Evolutionary conservation across 2,113 vertebrate genomes (phyloP).

Genomic region (Collichthys lucidus): DNA sequence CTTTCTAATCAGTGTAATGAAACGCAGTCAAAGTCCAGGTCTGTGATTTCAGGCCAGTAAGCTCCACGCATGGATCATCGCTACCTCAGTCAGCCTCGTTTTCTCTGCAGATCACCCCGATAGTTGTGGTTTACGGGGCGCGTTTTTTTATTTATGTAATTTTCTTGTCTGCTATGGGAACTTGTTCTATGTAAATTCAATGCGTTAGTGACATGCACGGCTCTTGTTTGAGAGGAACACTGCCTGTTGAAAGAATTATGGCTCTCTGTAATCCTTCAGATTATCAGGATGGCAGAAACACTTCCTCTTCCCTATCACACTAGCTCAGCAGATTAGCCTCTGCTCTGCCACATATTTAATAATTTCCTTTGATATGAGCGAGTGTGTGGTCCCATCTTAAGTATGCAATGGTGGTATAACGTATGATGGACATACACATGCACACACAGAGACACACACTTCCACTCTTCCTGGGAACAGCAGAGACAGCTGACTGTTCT

Average conservation of each 20-base stretch:
- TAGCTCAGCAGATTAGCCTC: conserved; percentile 53
- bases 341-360: conserved; percentile 44
- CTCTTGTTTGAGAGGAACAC: conserved; percentile 24
- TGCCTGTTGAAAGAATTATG: conserved; percentile 31
- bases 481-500: conserved; percentile 72
- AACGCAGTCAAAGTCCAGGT: conserved; percentile 56
- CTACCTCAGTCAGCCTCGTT: conserved; percentile 27
- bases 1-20: conserved; percentile 78
- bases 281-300: conserved; percentile 52
- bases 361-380: conserved; percentile 61
- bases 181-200: conserved; percentile 15
- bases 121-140: conserved; percentile 7
- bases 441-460: conserved; percentile 7
- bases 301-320: conserved; percentile 53
- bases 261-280: conserved; percentile 57
- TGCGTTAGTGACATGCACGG: neutral
- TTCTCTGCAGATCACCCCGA: conserved; percentile 38
- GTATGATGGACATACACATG: conserved; percentile 29
- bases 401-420: conserved; percentile 28
- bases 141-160: conserved; percentile 31
- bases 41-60: conserved; percentile 40
- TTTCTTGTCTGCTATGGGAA: conserved; percentile 15
- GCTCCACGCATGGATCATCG: conserved; percentile 30
- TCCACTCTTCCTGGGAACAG: conserved; percentile 46
- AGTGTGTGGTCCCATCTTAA: conserved; percentile 59